Base-by-base conservation (phyloP, 2,888 invertebrate genomes). In the Orthosia incerta region DNA sequence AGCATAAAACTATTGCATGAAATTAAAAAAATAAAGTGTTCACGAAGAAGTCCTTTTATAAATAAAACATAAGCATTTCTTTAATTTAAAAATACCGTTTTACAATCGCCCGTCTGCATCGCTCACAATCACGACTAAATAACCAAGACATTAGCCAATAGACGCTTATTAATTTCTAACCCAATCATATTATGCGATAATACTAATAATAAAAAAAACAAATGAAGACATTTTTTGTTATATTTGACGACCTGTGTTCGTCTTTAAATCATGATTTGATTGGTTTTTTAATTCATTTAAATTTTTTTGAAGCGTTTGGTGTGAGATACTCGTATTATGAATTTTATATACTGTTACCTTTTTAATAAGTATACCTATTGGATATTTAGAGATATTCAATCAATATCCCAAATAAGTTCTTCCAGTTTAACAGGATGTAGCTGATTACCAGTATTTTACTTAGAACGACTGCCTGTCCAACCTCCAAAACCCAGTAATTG, bases 211-310 rank as follows among this genome's bases (percentile, higher is more conserved):
- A 80, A 72, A 59, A 71, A 70, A 71, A 86, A 75, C 76, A 78
- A 85, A 87, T 84, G 70, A 87, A 88, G 84, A 86, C 70, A 78
- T 86, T 83, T 85, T 70, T 79, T 70, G 73, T 80, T 65, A 56
- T 75, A 83, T 79, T 80, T 81, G 84, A 87, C 76, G 76, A 67
- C 53, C 56, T 76, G 77, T 80, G 67, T 80, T 84, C 72, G 46
- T 64, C 71, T 77, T 76, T 88, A 80, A 82, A 87, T 85, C 83
- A 84, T 75, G 57, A 61, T 48, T 69, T 74, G 74, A 80, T 85
- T 76, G 74, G 75, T 64, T 79, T 80, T 78, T 72, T 74, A 68
- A 86, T 86, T 82, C 18, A 84, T 84, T 82, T 72, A 85, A 80
- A 76, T 56, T 59, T 79, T 72, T 81, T 76, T 79, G 45, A 77